Conservation (phyloP, 2,113 vertebrate genomes). For the Fukomys damarensis region DNA sequence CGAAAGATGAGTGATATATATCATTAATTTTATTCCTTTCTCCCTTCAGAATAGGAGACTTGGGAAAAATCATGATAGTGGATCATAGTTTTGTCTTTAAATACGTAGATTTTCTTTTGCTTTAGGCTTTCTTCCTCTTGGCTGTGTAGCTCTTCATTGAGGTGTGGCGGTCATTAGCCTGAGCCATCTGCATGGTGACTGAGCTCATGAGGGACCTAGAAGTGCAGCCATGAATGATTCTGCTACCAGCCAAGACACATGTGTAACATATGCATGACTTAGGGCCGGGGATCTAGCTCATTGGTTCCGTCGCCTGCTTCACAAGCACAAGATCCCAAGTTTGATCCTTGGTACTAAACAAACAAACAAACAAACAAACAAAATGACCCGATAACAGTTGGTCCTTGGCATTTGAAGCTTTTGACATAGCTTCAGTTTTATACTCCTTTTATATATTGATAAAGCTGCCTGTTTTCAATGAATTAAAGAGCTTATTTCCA, state of each 20-base stretch:
- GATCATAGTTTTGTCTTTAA: constrained; percentile 47
- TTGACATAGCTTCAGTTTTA: constrained; percentile 2
- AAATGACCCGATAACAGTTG: neutral
- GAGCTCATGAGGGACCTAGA: neutral
- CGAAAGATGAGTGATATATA: neutral
- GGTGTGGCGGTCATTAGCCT: neutral
- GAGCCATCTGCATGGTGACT: neutral
- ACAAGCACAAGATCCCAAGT: no score
- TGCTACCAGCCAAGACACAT: neutral
- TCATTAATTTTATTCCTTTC: neutral
- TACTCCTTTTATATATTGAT: neutral
- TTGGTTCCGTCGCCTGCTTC: no score
- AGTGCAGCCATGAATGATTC: neutral
- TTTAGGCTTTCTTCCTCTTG: constrained; percentile 5
- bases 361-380: no score
- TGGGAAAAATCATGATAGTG: neutral
- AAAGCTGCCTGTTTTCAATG: neutral
- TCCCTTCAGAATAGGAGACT: neutral
- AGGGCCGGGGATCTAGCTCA: no score
- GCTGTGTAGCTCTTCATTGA: neutral
- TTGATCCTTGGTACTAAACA: no score
- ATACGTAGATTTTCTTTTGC: constrained; percentile 38
- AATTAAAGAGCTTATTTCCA: neutral
- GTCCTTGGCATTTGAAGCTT: neutral
- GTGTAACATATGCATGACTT: neutral